Conservation (phyloP, 2,797 vertebrate species). For the Melanotaenia maccullochi region DNA sequence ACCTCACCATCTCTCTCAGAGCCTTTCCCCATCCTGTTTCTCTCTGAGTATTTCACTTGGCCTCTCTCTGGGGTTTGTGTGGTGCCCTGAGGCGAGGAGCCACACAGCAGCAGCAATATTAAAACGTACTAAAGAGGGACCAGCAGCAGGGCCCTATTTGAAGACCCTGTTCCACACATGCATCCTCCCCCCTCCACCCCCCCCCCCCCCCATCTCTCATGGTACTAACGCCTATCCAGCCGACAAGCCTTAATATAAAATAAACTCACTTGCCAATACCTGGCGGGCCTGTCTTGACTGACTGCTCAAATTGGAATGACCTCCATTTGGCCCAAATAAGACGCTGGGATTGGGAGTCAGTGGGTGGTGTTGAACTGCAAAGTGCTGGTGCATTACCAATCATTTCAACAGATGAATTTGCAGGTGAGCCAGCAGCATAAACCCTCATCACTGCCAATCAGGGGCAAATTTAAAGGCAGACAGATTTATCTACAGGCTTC, state of each 20-base stretch:
- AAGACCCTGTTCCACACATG: conserved; percentile 46
- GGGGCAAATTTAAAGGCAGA: conserved; percentile 56
- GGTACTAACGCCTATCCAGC: conserved; percentile 64
- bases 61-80: conserved; percentile 53
- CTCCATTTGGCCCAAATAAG: conserved; percentile 75
- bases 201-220: conserved; percentile 25
- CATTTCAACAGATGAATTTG: conserved; percentile 60
- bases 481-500: conserved; percentile 37
- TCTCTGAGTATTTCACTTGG: conserved; percentile 41
- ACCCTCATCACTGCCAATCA: conserved; percentile 67
- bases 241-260: conserved; percentile 77
- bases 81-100: conserved; percentile 69
- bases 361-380: conserved; percentile 62
- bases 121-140: conserved; percentile 79
- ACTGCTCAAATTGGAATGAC: conserved; percentile 79
- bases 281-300: conserved; percentile 75
- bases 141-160: conserved; percentile 61
- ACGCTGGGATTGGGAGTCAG: conserved; percentile 65
- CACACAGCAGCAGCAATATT: conserved; percentile 71
- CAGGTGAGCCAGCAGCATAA: conserved; percentile 57
- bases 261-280: conserved; percentile 77
- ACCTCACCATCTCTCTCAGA: conserved; percentile 21
- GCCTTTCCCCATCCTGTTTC: conserved; percentile 13
- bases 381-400: conserved; percentile 61
- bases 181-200: conserved; percentile 4